These are phyloP conservation scores for Oplegnathus fasciatus DNA, from an alignment of 2,113 vertebrate species.

Conservation along the genomic window DNA sequence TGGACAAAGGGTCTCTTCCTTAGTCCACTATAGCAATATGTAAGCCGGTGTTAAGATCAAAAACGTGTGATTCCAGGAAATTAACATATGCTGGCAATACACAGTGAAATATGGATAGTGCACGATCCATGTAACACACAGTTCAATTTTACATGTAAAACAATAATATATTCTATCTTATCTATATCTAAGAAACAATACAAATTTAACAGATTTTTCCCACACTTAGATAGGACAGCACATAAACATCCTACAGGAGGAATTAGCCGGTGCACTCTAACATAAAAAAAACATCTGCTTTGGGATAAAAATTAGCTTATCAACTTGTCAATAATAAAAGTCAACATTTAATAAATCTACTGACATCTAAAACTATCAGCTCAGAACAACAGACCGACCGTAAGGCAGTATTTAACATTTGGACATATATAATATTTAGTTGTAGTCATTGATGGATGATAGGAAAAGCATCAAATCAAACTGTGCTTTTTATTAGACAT, in stretches of 20 bases:
- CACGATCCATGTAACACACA: background rate
- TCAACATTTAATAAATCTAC: background rate
- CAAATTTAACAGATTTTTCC: too few species aligned
- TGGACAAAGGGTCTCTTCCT: constrained; percentile 98
- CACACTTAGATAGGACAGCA: too few species aligned
- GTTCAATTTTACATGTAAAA: too few species aligned
- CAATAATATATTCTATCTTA: too few species aligned
- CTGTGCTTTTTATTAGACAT: too few species aligned
- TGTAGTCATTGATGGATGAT: background rate
- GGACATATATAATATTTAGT: background rate
- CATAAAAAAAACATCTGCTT: background rate
- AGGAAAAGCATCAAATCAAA: too few species aligned
- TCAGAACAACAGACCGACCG: background rate
- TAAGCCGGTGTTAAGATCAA: constrained; percentile 89
- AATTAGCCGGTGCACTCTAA: too few species aligned
- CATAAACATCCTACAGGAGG: too few species aligned
- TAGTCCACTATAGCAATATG: constrained; percentile 98
- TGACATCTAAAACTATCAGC: background rate
- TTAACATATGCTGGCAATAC: background rate
- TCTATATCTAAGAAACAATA: too few species aligned
- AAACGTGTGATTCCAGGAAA: constrained; percentile 5
- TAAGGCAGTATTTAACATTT: background rate
- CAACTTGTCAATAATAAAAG: background rate
- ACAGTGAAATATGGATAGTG: background rate
- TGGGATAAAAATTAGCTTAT: background rate